phyloP scores from a whole-genome alignment of 2,113 vertebrate genomes.

The Gymnogyps californianus region DNA sequence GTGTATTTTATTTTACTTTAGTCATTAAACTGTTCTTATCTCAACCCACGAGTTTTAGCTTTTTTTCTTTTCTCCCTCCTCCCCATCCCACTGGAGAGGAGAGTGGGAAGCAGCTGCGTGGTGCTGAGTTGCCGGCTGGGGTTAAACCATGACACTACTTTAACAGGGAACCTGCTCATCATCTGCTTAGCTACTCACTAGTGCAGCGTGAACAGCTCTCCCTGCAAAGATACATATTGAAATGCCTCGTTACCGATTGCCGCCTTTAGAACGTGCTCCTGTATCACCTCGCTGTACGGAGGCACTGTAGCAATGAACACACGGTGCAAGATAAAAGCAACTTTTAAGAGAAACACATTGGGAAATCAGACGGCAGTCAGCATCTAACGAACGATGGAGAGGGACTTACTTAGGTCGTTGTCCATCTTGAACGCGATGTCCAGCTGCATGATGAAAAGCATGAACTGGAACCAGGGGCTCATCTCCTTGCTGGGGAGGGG shows the following conservation, averaged over 20 bases:
- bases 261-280: neutral
- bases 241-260: neutral
- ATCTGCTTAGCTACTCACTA: neutral
- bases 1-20: too few species aligned
- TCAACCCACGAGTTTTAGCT: too few species aligned
- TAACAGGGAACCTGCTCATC: neutral
- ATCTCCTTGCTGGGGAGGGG: constrained; percentile 88
- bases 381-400: accelerated
- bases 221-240: accelerated
- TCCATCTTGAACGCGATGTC: constrained; percentile 92
- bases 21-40: too few species aligned
- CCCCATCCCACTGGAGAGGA: too few species aligned
- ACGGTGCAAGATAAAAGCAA: accelerated
- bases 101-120: too few species aligned
- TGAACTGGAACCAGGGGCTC: constrained; percentile 99
- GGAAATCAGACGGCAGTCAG: neutral
- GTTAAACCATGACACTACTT: neutral
- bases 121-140: too few species aligned
- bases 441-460: constrained; percentile 93
- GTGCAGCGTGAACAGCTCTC: neutral
- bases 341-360: accelerated
- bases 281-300: accelerated
- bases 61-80: too few species aligned
- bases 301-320: neutral
- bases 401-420: constrained; percentile 91